phyloP scores from a whole-genome alignment of 2,113 vertebrate genomes.

The Caranx melampygus region DNA sequence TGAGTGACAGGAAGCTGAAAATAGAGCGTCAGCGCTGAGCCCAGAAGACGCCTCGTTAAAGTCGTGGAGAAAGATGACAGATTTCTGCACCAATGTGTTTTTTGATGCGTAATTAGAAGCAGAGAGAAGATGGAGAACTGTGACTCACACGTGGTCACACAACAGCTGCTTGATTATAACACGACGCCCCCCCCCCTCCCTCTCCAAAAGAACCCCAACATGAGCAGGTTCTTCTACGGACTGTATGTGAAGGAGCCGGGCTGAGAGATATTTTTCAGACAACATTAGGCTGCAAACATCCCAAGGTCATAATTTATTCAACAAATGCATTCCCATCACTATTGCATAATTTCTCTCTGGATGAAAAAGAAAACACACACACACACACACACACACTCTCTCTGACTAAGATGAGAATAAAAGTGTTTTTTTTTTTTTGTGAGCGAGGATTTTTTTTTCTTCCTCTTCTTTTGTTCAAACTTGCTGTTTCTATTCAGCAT shows the following conservation, averaged over 20 bases:
- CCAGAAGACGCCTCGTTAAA: neutral
- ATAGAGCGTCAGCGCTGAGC: constrained; percentile 11
- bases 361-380: constrained; percentile 35
- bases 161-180: neutral
- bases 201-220: neutral
- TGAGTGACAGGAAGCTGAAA: neutral
- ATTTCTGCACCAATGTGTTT: neutral
- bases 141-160: constrained; percentile 5
- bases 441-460: constrained; percentile 22
- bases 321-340: constrained; percentile 51
- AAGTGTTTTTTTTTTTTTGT: neutral
- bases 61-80: neutral
- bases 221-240: neutral
- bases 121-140: constrained; percentile 6
- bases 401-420: constrained; percentile 33
- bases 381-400: neutral
- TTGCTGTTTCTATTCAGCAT: constrained; percentile 31
- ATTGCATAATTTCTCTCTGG: constrained; percentile 47
- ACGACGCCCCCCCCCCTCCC: neutral
- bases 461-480: constrained; percentile 24
- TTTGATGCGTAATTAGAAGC: neutral
- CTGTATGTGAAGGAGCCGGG: neutral
- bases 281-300: constrained; percentile 53
- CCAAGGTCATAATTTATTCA: constrained; percentile 65
- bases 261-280: constrained; percentile 30